Base-by-base conservation (phyloP, 2,888 invertebrate species). In the Coleophora deauratella region DNA sequence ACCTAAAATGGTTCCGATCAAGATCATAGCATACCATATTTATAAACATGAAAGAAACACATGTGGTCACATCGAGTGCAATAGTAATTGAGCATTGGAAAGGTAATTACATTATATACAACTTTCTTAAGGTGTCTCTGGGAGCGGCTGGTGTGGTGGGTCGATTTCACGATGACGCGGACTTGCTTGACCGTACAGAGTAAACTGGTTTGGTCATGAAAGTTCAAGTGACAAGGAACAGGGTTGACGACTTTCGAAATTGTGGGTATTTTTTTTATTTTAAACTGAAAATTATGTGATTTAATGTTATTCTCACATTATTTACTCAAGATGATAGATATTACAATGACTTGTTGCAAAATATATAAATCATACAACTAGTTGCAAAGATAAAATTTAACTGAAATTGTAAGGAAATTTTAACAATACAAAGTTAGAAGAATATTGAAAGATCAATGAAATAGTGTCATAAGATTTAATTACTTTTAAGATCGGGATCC, bases 131-230 rank as follows among this genome's bases (percentile, higher is more conserved):
- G 55, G 60, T 37, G 33, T 48, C 48, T 52, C 43, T 57, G 56
- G 66, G 63, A 65, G 65, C 50, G 62, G 60, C 62, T 51, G 38
- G 58, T 57, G 66, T 6, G 21, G 21, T 50, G 66, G 70, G 62
- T 68, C 70, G 77, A 76, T 82, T 80, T 81, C 81, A 69, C 78
- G 71, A 72, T 75, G 76, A 73, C 75, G 74, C 56, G 74, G 61
- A 10, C 9, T 10, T 31, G 11, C 57, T 34, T 40, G 13, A 32
- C 41, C 33, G 37, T 34, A 50, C 51, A 43, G 33, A 50, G 40
- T 45, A 59, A 73, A 72, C 73, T 61, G 65, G 75, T 75, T 74
- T 59, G 54, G 47, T 52, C 62, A 64, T 64, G 69, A 68, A 68
- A 65, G 62, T 59, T 62, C 56, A 57, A 41, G 37, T 44, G 47